Evolutionary conservation across 2,113 vertebrate genomes (phyloP).

Genomic region (Bos javanicus): DNA sequence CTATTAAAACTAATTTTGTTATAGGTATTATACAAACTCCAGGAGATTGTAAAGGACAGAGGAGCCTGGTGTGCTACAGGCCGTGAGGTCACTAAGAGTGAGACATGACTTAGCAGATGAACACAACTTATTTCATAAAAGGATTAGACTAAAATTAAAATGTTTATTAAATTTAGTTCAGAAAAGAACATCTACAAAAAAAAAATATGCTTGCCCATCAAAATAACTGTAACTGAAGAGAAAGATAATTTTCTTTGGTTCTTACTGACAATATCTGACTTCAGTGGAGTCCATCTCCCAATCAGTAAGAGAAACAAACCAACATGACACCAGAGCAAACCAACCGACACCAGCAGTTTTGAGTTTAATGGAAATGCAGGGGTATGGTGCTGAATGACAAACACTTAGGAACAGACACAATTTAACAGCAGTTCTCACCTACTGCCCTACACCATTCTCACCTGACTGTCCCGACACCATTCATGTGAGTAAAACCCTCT

Average conservation of each 20-base stretch:
- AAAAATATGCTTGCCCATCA: constrained; percentile 1
- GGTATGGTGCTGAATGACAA: neutral
- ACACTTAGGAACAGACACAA: neutral
- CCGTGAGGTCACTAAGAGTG: neutral
- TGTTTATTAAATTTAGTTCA: constrained; percentile 21
- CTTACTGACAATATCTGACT: neutral
- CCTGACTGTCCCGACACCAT: neutral
- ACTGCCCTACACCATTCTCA: neutral
- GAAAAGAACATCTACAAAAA: neutral
- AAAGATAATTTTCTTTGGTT: neutral
- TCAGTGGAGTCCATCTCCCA: neutral
- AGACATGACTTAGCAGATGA: neutral
- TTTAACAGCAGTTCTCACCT: neutral
- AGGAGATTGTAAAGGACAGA: neutral
- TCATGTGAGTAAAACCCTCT: neutral
- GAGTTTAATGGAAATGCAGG: neutral
- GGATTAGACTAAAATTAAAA: neutral
- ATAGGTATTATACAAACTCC: neutral
- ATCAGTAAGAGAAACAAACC: neutral
- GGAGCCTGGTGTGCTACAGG: neutral
- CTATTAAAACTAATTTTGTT: neutral
- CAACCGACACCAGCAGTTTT: neutral
- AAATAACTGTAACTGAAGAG: neutral
- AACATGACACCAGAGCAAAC: neutral
- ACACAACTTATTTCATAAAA: constrained; percentile 22